Evolutionary conservation across 2,113 vertebrate species (phyloP).

Genomic region (Cololabis saira): DNA sequence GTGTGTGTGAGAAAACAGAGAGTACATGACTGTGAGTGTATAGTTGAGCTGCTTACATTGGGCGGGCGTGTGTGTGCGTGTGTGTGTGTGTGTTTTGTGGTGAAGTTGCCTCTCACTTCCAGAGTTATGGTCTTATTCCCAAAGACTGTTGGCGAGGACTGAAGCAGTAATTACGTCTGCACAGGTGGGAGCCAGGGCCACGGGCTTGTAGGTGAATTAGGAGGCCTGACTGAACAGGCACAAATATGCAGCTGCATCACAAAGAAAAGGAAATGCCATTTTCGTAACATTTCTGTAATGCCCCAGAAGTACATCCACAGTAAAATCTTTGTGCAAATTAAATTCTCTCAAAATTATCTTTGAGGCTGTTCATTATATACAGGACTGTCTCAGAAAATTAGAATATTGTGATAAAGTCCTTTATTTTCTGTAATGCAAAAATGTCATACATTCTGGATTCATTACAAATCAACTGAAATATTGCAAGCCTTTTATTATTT

Average conservation of each 20-base stretch:
- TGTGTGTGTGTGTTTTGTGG: neutral
- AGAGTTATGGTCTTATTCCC: slow-evolving; percentile 17
- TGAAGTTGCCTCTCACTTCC: slow-evolving; percentile 21
- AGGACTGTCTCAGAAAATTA: no score
- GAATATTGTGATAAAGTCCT: no score
- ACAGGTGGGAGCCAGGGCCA: slow-evolving; percentile 48
- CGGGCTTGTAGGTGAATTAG: slow-evolving; percentile 36
- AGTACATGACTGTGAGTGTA: neutral
- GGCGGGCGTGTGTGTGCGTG: neutral
- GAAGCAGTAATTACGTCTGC: slow-evolving; percentile 57
- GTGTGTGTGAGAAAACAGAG: neutral
- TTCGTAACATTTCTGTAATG: neutral
- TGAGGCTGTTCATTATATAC: no score
- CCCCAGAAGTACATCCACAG: neutral
- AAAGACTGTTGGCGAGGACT: slow-evolving; percentile 25
- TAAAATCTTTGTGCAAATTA: neutral
- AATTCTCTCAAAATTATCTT: no score
- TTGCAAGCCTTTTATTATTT: no score
- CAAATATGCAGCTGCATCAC: slow-evolving; percentile 37
- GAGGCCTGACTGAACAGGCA: slow-evolving; percentile 40
- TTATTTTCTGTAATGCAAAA: no score
- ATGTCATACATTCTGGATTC: no score
- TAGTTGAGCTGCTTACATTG: neutral
- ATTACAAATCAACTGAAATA: no score
- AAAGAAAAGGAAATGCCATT: slow-evolving; percentile 6